Conservation (phyloP, 1,140 invertebrate species). For the Procambarus clarkii region DNA sequence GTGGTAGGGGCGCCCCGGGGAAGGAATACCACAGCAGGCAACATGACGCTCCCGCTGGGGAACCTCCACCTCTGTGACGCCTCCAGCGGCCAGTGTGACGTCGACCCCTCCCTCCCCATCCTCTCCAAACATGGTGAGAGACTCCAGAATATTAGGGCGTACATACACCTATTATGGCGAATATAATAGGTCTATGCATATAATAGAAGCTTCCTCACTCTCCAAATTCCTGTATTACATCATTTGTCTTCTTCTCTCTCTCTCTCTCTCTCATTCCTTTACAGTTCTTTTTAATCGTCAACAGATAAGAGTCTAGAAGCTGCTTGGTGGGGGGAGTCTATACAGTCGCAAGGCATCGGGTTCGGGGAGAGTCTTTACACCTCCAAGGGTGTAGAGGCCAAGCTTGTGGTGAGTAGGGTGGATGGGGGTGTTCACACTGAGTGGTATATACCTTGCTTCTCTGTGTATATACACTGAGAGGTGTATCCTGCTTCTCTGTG, state of each 20-base stretch:
- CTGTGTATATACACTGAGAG: no score
- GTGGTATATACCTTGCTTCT: no score
- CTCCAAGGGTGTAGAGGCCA: background rate
- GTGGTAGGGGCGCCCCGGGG: background rate
- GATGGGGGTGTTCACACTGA: no score
- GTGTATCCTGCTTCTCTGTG: no score
- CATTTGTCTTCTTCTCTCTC: no score
- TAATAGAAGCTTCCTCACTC: no score
- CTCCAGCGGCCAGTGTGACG: background rate
- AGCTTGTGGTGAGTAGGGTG: background rate
- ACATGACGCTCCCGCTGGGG: background rate
- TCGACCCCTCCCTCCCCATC: background rate
- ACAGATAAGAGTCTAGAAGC: background rate
- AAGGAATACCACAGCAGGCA: background rate
- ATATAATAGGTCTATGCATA: no score
- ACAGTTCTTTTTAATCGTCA: background rate
- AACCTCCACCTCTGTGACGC: background rate
- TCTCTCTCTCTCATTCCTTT: no score
- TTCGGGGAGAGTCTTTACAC: background rate
- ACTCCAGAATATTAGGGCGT: no score
- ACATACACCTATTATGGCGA: no score
- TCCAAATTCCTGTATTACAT: no score
- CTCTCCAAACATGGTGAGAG: background rate
- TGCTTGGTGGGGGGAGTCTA: fast-evolving
- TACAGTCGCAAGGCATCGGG: background rate